Evolutionary conservation across 1,140 invertebrate genomes (phyloP).

Genomic region (Belonocnema kinseyi): DNA sequence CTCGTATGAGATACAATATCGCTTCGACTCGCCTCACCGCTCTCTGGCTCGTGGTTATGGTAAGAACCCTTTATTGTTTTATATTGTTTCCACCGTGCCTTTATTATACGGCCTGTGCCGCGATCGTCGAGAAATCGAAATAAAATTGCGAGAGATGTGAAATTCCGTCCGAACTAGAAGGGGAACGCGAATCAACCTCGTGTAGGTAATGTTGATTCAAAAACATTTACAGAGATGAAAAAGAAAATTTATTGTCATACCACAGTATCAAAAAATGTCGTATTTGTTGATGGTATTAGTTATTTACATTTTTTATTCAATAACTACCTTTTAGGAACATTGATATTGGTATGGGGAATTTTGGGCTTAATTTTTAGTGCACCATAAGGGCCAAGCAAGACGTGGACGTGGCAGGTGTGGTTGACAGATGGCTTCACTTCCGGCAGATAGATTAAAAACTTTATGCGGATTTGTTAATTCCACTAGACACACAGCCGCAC

Average conservation of each 20-base stretch:
- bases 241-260: background rate
- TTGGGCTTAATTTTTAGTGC: no score
- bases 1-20: constrained; percentile 62
- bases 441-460: constrained; percentile 63
- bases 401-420: constrained; percentile 58
- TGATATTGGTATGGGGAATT: no score
- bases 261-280: no score
- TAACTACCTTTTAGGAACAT: no score
- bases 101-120: constrained; percentile 53
- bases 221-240: background rate
- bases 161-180: background rate
- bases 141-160: constrained; percentile 52
- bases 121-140: constrained; percentile 53
- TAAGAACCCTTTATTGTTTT: constrained; percentile 68
- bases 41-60: constrained; percentile 56
- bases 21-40: constrained; percentile 40
- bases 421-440: constrained; percentile 67
- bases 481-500: constrained; percentile 37
- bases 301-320: no score
- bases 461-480: constrained; percentile 54
- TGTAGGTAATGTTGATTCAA: constrained; percentile 15
- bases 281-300: no score
- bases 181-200: background rate
- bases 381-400: constrained; percentile 14
- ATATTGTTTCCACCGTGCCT: constrained; percentile 63